Evolutionary conservation across 2,888 invertebrate genomes (phyloP), one percentile per base, ranked within the genome.

Genomic region (Formica aserva): DNA sequence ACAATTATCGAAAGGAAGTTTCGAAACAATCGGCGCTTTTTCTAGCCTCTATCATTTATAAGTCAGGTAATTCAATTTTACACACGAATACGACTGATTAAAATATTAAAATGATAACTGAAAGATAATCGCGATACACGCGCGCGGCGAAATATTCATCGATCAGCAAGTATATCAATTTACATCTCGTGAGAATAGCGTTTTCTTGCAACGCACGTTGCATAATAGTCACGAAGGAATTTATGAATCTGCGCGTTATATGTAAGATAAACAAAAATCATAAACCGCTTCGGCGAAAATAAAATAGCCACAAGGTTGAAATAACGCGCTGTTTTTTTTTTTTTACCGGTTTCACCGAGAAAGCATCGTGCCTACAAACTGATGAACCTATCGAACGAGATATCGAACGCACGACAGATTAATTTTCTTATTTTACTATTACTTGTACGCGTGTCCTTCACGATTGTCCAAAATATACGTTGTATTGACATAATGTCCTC

Each of bases 171-270:
- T 18, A 11, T 41, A 11, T 41, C 18, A 52, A 76, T 62, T 66
- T 3, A 52, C 32, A 4, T 38, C 67, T 67, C 67, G 22, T 52
- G 48, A 22, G 45, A 45, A 29, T 35, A 57, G 3, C 13, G n/a
- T 26, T 74, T 0, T 11, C 5, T 15, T 26, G 26, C 72, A 18
- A 48, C 5, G 48, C 18, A 35, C 32, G 26, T 66, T 48, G 63
- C 45, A 66, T 76, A 76, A 66, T 66, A 41, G 35, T 22, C 29
- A 26, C 13, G 35, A 76, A 65, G 18, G 35, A 66, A 52, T 66
- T 76, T 67, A 38, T 13, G n/a, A 38, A 9, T 45, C 35, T 18
- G 32, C 45, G 1, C 45, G 6, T 32, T 0, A 52, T 26, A 22
- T 1, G 32, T 3, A 26, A 26, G 18, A 3, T 66, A 76, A 65